Base-by-base conservation (phyloP, 1,140 invertebrate species). In the Drosophila willistoni region DNA sequence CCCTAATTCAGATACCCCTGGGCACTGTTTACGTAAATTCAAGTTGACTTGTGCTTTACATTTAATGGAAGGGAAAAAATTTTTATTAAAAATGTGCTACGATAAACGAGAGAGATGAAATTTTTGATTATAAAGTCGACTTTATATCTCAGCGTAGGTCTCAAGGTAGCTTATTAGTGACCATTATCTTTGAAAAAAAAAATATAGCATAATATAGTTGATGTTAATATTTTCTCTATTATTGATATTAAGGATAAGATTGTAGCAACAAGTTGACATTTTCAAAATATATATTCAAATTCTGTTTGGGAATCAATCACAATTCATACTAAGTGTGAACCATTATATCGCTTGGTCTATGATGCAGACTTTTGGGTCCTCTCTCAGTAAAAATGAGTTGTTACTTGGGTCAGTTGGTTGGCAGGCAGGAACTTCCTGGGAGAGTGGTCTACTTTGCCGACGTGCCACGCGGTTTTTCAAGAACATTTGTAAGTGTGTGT, bases 341-440 rank as follows among this genome's bases (percentile, higher is more conserved):
- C 72, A 79, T 59, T 54, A 14, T 66, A 42, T 34, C 19, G 56
- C 19, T 33, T 14, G 22, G 64, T 2, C 71, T 63, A 51, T 22
- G 10, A 22, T 13, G 2, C 14, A 9, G 44, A 7, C 6, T 22
- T 19, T 22, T 17, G 44, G 3, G 34, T 51, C 22, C 39, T 22
- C 66, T 12, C 25, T 34, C 17, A 19, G 22, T 44, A 44, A 71
- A 71, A 65, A 65, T 68, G 47, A 77, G 61, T 75, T 66, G 73
- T 80, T 65, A 17, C 72, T 60, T 72, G 78, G 78, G 78, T 81
- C 78, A 81, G 68, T 64, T 60, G 64, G 56, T 68, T 51, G 66
- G 36, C 25, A 70, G 51, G 56, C 63, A 64, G 73, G 22, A 73
- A 36, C 73, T 66, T 68, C 64, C 73, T 68, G 56, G 33, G 64